Percentiles rank a stretch among this genome's conserved stretches.
Conservation (phyloP, 2,113 vertebrate genomes). For the Gorsachius goisagi region DNA sequence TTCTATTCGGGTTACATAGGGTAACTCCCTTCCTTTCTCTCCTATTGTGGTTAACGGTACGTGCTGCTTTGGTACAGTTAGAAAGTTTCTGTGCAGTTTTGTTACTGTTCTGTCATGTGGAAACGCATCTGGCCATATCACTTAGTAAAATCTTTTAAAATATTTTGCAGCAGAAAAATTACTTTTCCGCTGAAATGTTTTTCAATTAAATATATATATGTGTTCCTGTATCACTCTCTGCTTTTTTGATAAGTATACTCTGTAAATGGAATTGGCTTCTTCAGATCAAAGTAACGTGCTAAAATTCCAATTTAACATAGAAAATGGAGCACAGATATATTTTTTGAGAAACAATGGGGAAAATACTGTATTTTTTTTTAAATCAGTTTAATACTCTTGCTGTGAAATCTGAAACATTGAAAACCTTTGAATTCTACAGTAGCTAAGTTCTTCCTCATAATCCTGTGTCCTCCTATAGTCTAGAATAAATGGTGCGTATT, state of each 20-base stretch:
- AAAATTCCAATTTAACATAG: not conserved
- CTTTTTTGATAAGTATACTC: not conserved
- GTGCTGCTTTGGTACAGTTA: not conserved
- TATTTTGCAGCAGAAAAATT: not conserved
- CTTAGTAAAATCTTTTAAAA: not conserved
- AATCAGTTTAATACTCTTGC: not conserved
- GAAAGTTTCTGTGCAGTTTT: not conserved
- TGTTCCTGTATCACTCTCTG: not conserved
- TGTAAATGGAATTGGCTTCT: not conserved
- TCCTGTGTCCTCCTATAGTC: not conserved
- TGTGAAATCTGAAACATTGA: not conserved
- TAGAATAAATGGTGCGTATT: not conserved
- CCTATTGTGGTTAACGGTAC: conserved; percentile 39
- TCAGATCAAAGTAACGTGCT: not conserved
- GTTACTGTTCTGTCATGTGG: conserved; percentile 4
- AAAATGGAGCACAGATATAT: not conserved
- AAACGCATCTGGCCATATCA: not conserved
- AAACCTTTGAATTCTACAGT: not conserved
- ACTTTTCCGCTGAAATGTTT: not conserved
- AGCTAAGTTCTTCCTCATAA: not conserved
- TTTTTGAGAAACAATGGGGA: not conserved
- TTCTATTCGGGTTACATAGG: conserved; percentile 41
- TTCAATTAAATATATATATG: not conserved
- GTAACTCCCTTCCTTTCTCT: conserved; percentile 65
- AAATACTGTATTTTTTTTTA: not conserved